A percentile compares a stretch with the other conserved stretches of the same genome.
These are phyloP conservation scores for Tetanocera ferruginea DNA, from an alignment of 2,888 invertebrate genomes.

Conservation along the genomic window DNA sequence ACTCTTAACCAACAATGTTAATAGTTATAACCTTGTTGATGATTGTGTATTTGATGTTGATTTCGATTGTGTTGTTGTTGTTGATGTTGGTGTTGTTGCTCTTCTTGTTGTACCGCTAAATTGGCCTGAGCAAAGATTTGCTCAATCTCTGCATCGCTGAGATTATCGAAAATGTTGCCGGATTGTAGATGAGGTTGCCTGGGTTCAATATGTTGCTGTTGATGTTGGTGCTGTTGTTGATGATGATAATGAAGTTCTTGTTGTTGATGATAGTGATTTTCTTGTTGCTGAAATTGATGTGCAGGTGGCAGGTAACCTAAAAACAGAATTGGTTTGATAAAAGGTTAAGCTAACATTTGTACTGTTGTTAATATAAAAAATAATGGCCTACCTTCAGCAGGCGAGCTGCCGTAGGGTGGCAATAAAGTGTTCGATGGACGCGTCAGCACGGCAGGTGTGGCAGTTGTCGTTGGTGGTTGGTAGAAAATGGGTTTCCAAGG, in stretches of 20 bases:
- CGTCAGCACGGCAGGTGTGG: conserved; percentile 48
- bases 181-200: conserved; percentile 44
- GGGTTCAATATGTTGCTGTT: conserved; percentile 44
- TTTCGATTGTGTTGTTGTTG: conserved; percentile 47
- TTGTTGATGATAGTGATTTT: conserved; percentile 43
- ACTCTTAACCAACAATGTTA: neutral
- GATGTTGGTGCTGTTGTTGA: conserved; percentile 36
- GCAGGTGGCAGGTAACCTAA: conserved; percentile 61
- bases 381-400: conserved; percentile 56
- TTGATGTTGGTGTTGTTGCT: conserved; percentile 49
- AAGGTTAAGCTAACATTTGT: neutral
- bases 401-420: conserved; percentile 59
- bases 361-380: neutral
- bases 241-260: conserved; percentile 44
- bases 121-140: conserved; percentile 63
- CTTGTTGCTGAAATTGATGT: conserved; percentile 43
- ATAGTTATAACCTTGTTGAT: conserved; percentile 23
- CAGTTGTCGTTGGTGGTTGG: conserved; percentile 39
- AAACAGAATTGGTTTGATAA: neutral
- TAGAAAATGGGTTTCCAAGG: conserved; percentile 62
- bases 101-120: conserved; percentile 57
- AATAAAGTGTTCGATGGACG: conserved; percentile 62
- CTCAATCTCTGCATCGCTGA: conserved; percentile 62
- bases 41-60: conserved; percentile 1
- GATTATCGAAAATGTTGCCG: conserved; percentile 58